phyloP scores from a whole-genome alignment of 2,113 vertebrate genomes.

The Cavia aperea region DNA sequence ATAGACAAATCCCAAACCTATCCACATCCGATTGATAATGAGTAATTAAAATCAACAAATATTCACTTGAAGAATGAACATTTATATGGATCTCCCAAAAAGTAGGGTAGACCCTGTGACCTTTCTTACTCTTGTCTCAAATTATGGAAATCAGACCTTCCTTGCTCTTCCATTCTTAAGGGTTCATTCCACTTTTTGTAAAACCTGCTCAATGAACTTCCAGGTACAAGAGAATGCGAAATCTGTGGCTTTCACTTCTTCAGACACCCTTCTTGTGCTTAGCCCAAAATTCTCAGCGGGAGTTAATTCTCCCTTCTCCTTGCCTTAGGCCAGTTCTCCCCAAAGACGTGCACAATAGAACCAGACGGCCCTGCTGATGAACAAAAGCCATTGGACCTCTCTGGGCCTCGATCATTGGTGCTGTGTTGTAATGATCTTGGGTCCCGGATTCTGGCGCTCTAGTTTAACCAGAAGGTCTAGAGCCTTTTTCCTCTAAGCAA shows the following conservation, averaged over 20 bases:
- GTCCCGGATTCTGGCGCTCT: background rate
- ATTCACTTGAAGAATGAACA: background rate
- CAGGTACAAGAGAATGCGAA: background rate
- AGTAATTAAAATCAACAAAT: background rate
- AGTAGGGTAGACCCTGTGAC: rapidly evolving
- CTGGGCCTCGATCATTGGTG: background rate
- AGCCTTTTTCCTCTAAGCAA: background rate
- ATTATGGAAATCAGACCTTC: background rate
- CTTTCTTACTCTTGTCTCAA: background rate
- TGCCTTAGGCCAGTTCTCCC: background rate
- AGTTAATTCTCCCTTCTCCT: background rate
- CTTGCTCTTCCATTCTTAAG: background rate
- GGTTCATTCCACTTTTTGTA: conserved; percentile 31
- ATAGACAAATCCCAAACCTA: background rate
- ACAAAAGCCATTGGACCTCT: background rate
- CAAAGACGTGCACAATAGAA: background rate
- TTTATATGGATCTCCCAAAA: background rate
- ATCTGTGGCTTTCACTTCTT: background rate
- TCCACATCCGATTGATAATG: background rate
- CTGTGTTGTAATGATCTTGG: background rate
- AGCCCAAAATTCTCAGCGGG: background rate
- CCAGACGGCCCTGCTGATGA: background rate
- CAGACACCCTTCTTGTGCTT: background rate
- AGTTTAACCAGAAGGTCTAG: background rate
- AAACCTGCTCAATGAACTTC: background rate